phyloP scores from a whole-genome alignment of 2,113 vertebrate genomes.

The Mobula birostris region DNA sequence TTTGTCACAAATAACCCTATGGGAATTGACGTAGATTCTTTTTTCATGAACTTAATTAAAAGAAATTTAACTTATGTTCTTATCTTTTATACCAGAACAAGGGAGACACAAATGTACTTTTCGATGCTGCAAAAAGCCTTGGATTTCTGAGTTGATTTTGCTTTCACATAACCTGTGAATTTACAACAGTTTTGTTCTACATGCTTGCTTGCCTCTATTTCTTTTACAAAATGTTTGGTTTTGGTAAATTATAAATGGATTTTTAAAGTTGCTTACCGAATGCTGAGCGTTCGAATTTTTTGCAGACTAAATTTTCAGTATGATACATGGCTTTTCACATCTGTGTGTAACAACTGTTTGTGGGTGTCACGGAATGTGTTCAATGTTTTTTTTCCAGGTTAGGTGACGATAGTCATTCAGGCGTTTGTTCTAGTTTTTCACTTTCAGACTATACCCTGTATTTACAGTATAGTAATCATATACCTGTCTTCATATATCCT shows the following conservation, averaged over 20 bases:
- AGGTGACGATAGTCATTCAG: constrained; percentile 16
- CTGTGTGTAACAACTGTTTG: not conserved
- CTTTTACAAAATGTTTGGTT: not conserved
- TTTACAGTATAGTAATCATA: not conserved
- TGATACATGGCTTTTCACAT: not conserved
- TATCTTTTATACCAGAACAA: constrained; percentile 18
- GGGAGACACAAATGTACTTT: not conserved
- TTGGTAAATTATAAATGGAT: constrained; percentile 8
- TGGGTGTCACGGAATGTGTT: not conserved
- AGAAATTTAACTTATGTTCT: constrained; percentile 37
- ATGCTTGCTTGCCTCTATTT: not conserved
- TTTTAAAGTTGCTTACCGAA: not conserved
- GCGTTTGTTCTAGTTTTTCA: not conserved
- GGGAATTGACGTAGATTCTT: constrained; percentile 13
- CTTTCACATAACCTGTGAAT: not conserved
- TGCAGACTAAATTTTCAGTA: not conserved
- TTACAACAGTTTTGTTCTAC: constrained; percentile 23
- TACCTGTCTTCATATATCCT: not conserved
- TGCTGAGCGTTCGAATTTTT: not conserved
- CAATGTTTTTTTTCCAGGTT: not conserved
- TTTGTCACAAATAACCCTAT: not conserved
- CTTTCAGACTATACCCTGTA: not conserved
- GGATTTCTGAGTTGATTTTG: constrained; percentile 2
- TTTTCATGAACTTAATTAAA: not conserved
- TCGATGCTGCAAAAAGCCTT: constrained; percentile 18